These are phyloP conservation scores for Acrocera orbiculus DNA, from an alignment of 2,888 invertebrate genomes.

Conservation along the genomic window DNA sequence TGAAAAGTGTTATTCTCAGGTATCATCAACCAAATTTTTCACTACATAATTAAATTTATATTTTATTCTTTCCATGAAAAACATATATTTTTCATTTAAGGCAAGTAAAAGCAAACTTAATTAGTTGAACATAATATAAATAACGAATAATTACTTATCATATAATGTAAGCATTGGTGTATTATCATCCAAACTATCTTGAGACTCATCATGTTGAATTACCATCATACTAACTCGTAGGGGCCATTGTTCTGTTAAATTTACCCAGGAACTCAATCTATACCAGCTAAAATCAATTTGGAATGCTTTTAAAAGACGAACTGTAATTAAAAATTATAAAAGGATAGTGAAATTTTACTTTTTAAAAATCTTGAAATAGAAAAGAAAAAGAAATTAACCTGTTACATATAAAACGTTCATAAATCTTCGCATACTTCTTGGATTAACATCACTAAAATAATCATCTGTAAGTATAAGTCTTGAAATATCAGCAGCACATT, in stretches of 20 bases:
- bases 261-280: conserved; percentile 93
- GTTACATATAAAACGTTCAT: conserved; percentile 97
- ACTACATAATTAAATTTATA: too few species aligned
- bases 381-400: too few species aligned
- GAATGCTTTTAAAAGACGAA: conserved; percentile 90
- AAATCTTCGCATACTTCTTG: conserved; percentile 83
- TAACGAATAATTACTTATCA: conserved; percentile 54
- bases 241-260: conserved; percentile 98
- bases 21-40: too few species aligned
- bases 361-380: neutral
- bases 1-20: too few species aligned
- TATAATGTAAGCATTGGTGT: conserved; percentile 78
- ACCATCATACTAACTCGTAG: conserved; percentile 96
- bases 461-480: conserved; percentile 89
- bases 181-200: conserved; percentile 71
- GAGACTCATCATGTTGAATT: conserved; percentile 76
- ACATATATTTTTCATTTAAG: too few species aligned
- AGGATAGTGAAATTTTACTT: neutral
- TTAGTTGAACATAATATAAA: too few species aligned
- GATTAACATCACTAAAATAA: conserved; percentile 98
- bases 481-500: conserved; percentile 35
- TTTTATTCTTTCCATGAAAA: too few species aligned
- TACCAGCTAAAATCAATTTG: conserved; percentile 99
- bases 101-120: too few species aligned
- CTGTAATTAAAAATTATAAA: conserved; percentile 36